phyloP scores from a whole-genome alignment of 2,888 invertebrate species.

The Caenorhabditis angaria region DNA sequence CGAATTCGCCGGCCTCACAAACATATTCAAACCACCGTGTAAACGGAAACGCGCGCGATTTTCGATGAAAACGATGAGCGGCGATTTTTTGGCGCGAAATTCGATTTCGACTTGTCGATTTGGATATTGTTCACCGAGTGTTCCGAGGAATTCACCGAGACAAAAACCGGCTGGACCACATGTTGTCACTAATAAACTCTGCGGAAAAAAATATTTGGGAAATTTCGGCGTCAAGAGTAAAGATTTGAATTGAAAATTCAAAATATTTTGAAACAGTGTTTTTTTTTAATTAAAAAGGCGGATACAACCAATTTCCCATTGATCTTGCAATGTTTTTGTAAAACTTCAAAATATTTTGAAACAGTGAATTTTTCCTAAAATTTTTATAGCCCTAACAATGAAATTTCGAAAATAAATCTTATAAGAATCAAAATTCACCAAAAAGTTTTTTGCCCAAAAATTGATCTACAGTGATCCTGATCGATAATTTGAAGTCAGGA shows the following conservation, averaged over 20 bases:
- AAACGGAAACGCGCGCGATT: slow-evolving; percentile 67
- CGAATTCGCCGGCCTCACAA: slow-evolving; percentile 59
- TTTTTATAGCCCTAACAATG: too few species aligned
- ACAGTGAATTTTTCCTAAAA: too few species aligned
- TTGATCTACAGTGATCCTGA: too few species aligned
- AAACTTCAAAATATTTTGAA: too few species aligned
- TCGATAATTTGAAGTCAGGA: too few species aligned
- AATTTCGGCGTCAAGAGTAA: too few species aligned
- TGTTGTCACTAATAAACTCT: slow-evolving; percentile 66
- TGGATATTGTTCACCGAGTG: slow-evolving; percentile 67
- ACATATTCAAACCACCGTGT: slow-evolving; percentile 69
- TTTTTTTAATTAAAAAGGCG: too few species aligned
- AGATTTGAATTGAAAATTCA: neutral
- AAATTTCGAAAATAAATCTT: too few species aligned
- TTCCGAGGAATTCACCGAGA: slow-evolving; percentile 70
- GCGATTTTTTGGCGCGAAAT: slow-evolving; percentile 58
- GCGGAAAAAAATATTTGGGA: neutral
- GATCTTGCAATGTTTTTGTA: too few species aligned
- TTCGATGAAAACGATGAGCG: slow-evolving; percentile 69
- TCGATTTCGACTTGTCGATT: slow-evolving; percentile 62
- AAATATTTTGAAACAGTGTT: neutral
- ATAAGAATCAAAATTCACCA: too few species aligned
- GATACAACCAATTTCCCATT: too few species aligned
- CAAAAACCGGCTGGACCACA: slow-evolving; percentile 68
- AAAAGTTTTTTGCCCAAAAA: too few species aligned